phyloP scores from a whole-genome alignment of 1,140 invertebrate genomes.

The Tetranychus urticae region DNA sequence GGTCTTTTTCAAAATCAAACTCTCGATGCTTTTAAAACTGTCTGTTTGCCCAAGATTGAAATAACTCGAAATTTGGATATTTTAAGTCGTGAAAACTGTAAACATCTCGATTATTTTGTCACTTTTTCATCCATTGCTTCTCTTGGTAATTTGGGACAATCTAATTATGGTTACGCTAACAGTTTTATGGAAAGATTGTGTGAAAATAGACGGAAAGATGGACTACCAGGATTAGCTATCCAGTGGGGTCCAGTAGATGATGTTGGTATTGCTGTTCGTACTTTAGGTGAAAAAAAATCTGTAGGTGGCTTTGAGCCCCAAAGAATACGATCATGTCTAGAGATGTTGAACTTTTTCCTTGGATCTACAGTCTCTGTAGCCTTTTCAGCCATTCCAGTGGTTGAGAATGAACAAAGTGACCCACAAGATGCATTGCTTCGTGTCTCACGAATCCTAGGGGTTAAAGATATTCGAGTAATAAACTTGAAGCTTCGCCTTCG shows the following conservation, averaged over 20 bases:
- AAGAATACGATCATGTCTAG: conserved; percentile 60
- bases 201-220: conserved; percentile 51
- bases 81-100: conserved; percentile 42
- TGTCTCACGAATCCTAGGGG: conserved; percentile 23
- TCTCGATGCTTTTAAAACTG: conserved; percentile 43
- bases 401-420: conserved; percentile 28
- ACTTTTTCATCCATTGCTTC: conserved; percentile 83
- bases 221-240: conserved; percentile 51
- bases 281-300: conserved; percentile 58
- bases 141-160: conserved; percentile 81
- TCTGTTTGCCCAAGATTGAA: conserved; percentile 32
- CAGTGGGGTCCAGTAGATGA: conserved; percentile 95
- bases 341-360: conserved; percentile 51
- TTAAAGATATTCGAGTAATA: conserved; percentile 56
- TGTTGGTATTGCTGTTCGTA: conserved; percentile 67
- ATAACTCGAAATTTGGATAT: conserved; percentile 48
- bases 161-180: conserved; percentile 81
- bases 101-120: conserved; percentile 65
- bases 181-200: conserved; percentile 84
- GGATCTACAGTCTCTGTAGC: conserved; percentile 1
- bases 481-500: conserved; percentile 45
- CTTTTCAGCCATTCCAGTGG: conserved; percentile 21
- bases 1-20: conserved; percentile 67
- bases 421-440: conserved; percentile 15
- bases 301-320: conserved; percentile 65